Conservation (phyloP, 2,888 invertebrate species). For the Scaptomyza cyrtandrae region DNA sequence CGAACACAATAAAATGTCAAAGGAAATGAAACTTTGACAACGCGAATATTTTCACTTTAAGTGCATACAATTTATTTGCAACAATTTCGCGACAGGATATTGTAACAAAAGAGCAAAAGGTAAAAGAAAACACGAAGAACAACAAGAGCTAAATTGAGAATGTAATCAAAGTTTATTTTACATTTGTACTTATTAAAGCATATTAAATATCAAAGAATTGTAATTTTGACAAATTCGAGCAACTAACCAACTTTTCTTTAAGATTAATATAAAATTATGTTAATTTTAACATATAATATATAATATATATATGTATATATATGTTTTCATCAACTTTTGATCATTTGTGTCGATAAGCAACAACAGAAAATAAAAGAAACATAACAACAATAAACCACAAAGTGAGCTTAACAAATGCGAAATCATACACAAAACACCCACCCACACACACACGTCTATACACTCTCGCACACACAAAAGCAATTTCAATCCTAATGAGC, state of each 20-base stretch:
- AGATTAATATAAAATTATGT: slow-evolving; percentile 9
- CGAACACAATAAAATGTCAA: neutral
- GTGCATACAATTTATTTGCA: slow-evolving; percentile 17
- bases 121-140: neutral
- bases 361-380: slow-evolving; percentile 18
- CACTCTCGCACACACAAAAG: slow-evolving; percentile 33
- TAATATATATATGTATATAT: neutral
- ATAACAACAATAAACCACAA: slow-evolving; percentile 46
- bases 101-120: neutral
- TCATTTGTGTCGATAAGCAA: slow-evolving; percentile 61
- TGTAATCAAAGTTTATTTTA: slow-evolving; percentile 3
- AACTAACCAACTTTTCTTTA: neutral
- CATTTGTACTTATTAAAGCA: neutral
- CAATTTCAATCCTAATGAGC: slow-evolving; percentile 69
- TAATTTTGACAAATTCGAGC: neutral
- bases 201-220: neutral
- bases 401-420: slow-evolving; percentile 39
- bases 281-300: slow-evolving; percentile 16
- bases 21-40: neutral
- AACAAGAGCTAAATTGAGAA: neutral
- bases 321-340: slow-evolving; percentile 38
- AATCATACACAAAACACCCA: slow-evolving; percentile 8
- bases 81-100: neutral
- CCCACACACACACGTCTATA: slow-evolving; percentile 2
- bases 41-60: neutral